Base-by-base conservation (phyloP, 2,797 vertebrate genomes). In the Argentina silus region DNA sequence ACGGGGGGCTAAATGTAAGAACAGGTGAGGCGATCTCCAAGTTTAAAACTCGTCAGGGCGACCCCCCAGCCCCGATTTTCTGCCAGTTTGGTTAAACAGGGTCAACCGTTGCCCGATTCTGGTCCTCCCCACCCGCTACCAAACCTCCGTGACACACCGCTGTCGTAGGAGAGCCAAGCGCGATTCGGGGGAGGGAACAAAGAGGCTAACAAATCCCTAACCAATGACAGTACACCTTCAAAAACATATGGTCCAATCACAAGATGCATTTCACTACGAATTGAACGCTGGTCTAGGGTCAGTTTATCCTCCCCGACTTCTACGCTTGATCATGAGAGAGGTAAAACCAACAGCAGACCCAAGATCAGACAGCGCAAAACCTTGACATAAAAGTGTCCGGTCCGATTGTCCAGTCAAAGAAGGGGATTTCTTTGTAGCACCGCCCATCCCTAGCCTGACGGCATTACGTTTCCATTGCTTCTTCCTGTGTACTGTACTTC, bases 61-160 rank as follows among this genome's bases (percentile, higher is more conserved):
- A 81, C 89, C 91, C 86, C 90, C 87, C 84, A 82, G 85, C 90
- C 92, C 91, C 87, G 78, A 79, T 69, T 81, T 71, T 84, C 82
- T 88, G 81, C 86, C 87, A 85, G 87, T 77, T 76, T 64, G 67
- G 81, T 81, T 83, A 77, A 76, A 86, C 72, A 70, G 87, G 78
- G 81, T 80, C 78, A 71, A 77, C 69, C 76, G 78, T 80, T 71
- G 84, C 82, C 89, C 85, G 81, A 86, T 75, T 90, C 87, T 83
- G 75, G 81, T 70, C 86, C 77, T 89, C 84, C 92, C 89, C 92
- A 85, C 89, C 91, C 85, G 92, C 86, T 85, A 84, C 86, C 86
- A 88, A 91, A 84, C 87, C 90, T 92, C 90, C 87, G 90, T 88
- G 90, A 90, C 87, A 93, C 92, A 90, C 93, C 79, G 89, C 87